These are phyloP conservation scores for Galeopterus variegatus DNA, from an alignment of 2,113 vertebrate genomes.

Conservation along the genomic window DNA sequence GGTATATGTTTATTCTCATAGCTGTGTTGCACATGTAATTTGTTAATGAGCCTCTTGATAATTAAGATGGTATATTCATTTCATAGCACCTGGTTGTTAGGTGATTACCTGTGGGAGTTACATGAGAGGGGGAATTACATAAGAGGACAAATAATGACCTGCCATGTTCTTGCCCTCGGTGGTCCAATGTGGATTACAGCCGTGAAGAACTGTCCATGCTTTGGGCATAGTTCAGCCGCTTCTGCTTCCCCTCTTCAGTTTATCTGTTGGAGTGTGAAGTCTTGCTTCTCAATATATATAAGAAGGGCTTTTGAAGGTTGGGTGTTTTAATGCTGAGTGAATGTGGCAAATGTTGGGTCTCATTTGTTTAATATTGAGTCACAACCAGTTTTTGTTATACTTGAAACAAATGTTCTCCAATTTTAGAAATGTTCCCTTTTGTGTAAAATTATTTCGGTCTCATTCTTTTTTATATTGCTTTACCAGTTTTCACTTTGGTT, in stretches of 20 bases:
- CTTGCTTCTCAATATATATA: neutral
- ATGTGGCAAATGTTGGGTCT: neutral
- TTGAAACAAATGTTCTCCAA: slow-evolving; percentile 36
- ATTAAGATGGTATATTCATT: slow-evolving; percentile 67
- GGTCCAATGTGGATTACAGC: neutral
- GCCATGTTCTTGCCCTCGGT: neutral
- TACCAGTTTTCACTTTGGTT: slow-evolving; percentile 43
- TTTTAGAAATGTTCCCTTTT: slow-evolving; percentile 37
- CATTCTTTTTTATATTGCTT: slow-evolving; percentile 64
- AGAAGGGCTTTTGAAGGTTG: neutral
- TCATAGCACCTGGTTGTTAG: slow-evolving; percentile 32
- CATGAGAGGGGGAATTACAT: neutral
- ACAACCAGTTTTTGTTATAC: slow-evolving; percentile 16
- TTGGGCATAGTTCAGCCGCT: rapidly evolving
- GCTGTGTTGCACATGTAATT: slow-evolving; percentile 26
- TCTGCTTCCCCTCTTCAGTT: neutral
- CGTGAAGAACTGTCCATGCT: neutral
- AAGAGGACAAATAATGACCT: slow-evolving; percentile 18
- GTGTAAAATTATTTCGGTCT: slow-evolving; percentile 46
- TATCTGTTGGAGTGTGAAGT: neutral
- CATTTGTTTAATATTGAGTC: slow-evolving; percentile 34
- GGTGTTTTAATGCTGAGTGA: neutral
- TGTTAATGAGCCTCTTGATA: slow-evolving; percentile 68
- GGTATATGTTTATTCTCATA: neutral
- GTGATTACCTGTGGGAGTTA: slow-evolving; percentile 64